Evolutionary conservation across 2,888 invertebrate genomes (phyloP), one percentile per base, ranked within the genome.

Genomic region (Mesoligia furuncula): DNA sequence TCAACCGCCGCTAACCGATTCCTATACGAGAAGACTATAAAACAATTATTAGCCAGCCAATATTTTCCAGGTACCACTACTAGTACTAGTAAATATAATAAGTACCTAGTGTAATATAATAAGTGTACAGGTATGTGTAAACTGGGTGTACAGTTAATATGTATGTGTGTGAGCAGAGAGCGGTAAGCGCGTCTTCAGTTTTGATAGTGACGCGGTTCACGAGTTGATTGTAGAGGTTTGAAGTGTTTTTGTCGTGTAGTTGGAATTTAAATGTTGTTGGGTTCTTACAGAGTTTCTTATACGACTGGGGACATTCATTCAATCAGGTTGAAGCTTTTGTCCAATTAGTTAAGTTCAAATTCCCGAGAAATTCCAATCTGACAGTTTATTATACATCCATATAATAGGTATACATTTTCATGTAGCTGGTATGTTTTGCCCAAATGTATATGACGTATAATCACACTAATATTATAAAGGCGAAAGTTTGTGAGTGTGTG

Each of bases 181-280:
- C 81, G 86, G 81, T 78, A 87, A 87, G 90, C 90, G 90, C 92
- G 90, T 93, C 92, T 93, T 93, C 91, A 90, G 91, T 89, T 92
- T 90, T 90, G 86, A 91, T 90, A 90, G 87, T 86, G 73, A 77
- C 81, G 0, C 80, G 92, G 85, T 74, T 62, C 90, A 84, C 67
- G 57, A 83, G 48, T 83, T 51, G 84, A 62, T 68, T 15, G 31
- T 27, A 17, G 13, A 54, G 31, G 57, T 15, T 27, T 27, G 2
- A 2, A 59, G 59, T 27, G 15, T 59, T 59, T 59, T 59, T 0
- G 15, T 59, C 2, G 3, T 42, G 15, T 51, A 1, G 2, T 48
- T 59, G 31, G 31, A 17, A 31, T 9, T 66, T 7, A 1, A n/a
- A n/a, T n/a, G 1, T 57, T 13, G 1, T 13, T 13, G 11, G 9